A percentile compares a stretch with the other conserved stretches of the same genome.
Evolutionary conservation across 1,140 invertebrate species (phyloP).

Genomic region (Watersipora subatra): DNA sequence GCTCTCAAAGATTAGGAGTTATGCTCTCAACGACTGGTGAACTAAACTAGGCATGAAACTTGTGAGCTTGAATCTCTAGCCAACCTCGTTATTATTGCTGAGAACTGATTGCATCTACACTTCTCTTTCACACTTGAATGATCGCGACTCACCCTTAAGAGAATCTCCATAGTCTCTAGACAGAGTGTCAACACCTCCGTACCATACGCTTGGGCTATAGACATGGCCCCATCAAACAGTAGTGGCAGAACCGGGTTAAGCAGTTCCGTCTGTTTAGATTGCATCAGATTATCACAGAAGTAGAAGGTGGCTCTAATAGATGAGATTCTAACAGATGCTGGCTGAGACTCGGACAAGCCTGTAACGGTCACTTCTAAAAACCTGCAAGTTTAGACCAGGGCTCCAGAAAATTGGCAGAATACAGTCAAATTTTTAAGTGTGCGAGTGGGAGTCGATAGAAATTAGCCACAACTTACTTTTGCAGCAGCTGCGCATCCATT

Average conservation of each 20-base stretch:
- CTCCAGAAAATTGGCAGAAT: too few relatives aligned
- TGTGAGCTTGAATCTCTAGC: too few relatives aligned
- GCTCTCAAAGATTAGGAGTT: too few relatives aligned
- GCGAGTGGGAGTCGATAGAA: too few relatives aligned
- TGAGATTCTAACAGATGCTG: conserved; percentile 41
- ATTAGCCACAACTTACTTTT: too few relatives aligned
- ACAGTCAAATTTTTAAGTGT: too few relatives aligned
- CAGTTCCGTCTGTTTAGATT: conserved; percentile 29
- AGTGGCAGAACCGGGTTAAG: conserved; percentile 43
- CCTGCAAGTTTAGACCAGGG: conserved; percentile 23
- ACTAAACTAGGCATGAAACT: too few relatives aligned
- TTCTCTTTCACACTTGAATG: too few relatives aligned
- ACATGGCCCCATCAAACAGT: conserved; percentile 44
- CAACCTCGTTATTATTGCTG: too few relatives aligned
- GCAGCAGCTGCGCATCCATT: too few relatives aligned
- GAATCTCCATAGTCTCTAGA: conserved; percentile 52
- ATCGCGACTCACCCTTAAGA: conserved; percentile 49
- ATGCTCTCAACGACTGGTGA: too few relatives aligned
- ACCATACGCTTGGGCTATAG: conserved; percentile 44
- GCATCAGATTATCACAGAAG: conserved; percentile 48
- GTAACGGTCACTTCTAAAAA: conserved; percentile 53
- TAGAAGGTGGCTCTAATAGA: conserved; percentile 42
- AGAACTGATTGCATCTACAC: too few relatives aligned
- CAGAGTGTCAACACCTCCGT: conserved; percentile 52
- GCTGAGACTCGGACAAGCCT: conserved; percentile 47